phyloP scores from a whole-genome alignment of 2,888 invertebrate species.

The Polydrusus pterygomalis region DNA sequence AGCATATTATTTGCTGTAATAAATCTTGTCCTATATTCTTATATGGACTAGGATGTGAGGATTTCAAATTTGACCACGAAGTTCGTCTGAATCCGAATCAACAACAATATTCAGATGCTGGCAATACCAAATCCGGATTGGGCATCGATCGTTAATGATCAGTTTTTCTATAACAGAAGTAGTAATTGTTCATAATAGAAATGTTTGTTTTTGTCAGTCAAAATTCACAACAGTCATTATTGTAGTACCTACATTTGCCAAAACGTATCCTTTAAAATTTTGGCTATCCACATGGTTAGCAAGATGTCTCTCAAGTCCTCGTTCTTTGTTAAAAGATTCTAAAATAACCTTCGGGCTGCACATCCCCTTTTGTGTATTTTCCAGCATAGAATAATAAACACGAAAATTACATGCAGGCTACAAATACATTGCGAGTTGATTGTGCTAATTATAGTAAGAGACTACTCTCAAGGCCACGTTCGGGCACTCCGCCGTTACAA shows the following conservation, averaged over 20 bases:
- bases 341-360: slow-evolving; percentile 10
- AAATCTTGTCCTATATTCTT: too few species aligned
- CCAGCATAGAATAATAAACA: slow-evolving; percentile 36
- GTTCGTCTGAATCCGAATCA: too few species aligned
- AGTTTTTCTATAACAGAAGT: too few species aligned
- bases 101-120: too few species aligned
- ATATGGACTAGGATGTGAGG: too few species aligned
- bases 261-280: neutral
- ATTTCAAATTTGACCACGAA: too few species aligned
- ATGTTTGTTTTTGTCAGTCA: too few species aligned
- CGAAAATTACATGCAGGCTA: slow-evolving; percentile 42
- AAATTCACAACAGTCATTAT: too few species aligned
- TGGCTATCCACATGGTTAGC: neutral
- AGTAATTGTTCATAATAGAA: too few species aligned
- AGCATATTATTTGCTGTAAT: neutral
- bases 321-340: neutral
- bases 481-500: slow-evolving; percentile 28
- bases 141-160: too few species aligned
- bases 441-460: slow-evolving; percentile 67
- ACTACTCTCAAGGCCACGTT: slow-evolving; percentile 63
- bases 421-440: slow-evolving; percentile 64
- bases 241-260: too few species aligned
- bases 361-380: slow-evolving; percentile 31
- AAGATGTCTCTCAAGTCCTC: neutral
- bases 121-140: too few species aligned